Conservation (phyloP, 2,113 vertebrate species). For the Stegostoma tigrinum region DNA sequence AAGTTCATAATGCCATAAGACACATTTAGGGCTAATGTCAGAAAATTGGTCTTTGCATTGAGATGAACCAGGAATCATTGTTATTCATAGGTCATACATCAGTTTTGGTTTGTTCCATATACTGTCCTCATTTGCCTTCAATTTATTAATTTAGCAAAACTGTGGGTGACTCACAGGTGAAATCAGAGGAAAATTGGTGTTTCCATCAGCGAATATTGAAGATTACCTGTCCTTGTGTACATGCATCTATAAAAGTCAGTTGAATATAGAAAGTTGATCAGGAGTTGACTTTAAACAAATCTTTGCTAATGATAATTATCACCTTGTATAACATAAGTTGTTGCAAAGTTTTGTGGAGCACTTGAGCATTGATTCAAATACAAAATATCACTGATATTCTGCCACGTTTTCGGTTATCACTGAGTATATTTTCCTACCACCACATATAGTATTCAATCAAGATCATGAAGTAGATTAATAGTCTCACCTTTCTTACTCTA, state of each 20-base stretch:
- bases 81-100: background rate
- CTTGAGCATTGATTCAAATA: background rate
- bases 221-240: background rate
- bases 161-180: background rate
- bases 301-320: background rate
- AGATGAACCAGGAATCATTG: background rate
- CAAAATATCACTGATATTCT: background rate
- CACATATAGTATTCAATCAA: background rate
- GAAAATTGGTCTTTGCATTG: background rate
- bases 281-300: no score
- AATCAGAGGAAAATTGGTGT: background rate
- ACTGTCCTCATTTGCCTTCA: background rate
- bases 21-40: background rate
- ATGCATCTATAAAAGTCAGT: background rate
- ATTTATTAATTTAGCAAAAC: background rate
- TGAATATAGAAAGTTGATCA: background rate
- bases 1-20: background rate
- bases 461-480: background rate
- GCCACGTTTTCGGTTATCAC: background rate
- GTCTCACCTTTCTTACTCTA: background rate
- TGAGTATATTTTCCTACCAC: background rate
- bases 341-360: background rate
- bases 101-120: background rate
- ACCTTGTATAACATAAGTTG: background rate
- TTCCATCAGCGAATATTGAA: background rate